Conservation (phyloP, 2,888 invertebrate species). For the Pseudococcus viburni region DNA sequence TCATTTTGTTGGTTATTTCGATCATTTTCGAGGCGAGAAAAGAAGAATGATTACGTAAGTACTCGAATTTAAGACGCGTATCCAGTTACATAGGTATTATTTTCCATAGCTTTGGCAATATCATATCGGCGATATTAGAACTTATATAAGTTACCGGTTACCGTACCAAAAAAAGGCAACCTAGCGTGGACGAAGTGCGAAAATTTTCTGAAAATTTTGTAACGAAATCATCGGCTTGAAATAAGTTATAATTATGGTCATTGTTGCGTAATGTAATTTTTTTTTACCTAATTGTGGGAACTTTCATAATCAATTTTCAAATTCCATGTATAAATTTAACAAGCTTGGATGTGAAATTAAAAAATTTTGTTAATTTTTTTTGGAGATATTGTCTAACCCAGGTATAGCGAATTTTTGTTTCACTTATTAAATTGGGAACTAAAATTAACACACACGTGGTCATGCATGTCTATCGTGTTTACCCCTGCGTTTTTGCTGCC, state of each 20-base stretch:
- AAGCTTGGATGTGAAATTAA: slow-evolving; percentile 55
- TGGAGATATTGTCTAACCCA: slow-evolving; percentile 6
- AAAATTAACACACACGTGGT: slow-evolving; percentile 37
- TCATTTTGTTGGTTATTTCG: slow-evolving; percentile 4
- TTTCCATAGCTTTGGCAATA: slow-evolving; percentile 18
- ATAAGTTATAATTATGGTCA: slow-evolving; percentile 11
- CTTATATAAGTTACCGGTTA: not conserved
- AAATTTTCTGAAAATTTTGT: slow-evolving; percentile 36
- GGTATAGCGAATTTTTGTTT: slow-evolving; percentile 47
- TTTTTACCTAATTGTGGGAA: slow-evolving; percentile 37
- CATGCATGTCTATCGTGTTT: slow-evolving; percentile 26
- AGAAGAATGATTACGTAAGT: not conserved
- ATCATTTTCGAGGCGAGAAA: not conserved
- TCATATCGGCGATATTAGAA: not conserved
- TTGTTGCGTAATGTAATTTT: slow-evolving; percentile 24
- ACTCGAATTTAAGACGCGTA: not conserved
- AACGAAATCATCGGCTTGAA: slow-evolving; percentile 47
- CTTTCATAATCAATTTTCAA: slow-evolving; percentile 36
- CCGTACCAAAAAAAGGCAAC: not conserved
- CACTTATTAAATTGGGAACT: slow-evolving; percentile 50
- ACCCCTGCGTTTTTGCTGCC: not conserved
- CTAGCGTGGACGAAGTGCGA: not conserved
- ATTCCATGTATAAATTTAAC: slow-evolving; percentile 51
- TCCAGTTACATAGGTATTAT: not conserved
- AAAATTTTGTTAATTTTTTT: slow-evolving; percentile 10